Evolutionary conservation across 2,113 vertebrate genomes (phyloP).

Genomic region (Pluvianellus socialis): DNA sequence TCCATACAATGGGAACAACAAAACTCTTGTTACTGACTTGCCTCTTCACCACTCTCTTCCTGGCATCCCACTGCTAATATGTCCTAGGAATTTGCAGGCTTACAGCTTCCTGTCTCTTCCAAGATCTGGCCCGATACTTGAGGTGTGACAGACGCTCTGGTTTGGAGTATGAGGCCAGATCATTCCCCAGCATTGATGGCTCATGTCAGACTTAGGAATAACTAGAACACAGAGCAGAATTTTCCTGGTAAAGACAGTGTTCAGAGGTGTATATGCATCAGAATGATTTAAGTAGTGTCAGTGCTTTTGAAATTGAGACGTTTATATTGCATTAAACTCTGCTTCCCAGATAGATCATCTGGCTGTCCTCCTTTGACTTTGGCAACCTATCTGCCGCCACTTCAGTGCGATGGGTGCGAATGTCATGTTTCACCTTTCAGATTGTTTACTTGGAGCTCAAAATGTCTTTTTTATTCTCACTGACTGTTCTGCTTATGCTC

Average conservation of each 20-base stretch:
- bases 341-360: rapidly evolving
- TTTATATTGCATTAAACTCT: not conserved
- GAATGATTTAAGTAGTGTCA: not conserved
- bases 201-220: not conserved
- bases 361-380: not conserved
- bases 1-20: not conserved
- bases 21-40: not conserved
- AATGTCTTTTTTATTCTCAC: not conserved
- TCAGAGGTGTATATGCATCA: not conserved
- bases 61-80: not conserved
- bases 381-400: not conserved
- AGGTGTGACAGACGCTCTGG: not conserved
- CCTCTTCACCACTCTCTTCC: not conserved
- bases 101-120: not conserved
- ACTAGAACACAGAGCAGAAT: not conserved
- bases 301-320: not conserved
- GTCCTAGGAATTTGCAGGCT: not conserved
- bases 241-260: not conserved
- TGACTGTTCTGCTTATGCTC: not conserved
- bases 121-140: not conserved
- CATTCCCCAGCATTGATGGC: not conserved
- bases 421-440: not conserved
- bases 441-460: not conserved
- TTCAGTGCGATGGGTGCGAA: no score
- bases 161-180: not conserved